phyloP scores from a whole-genome alignment of 2,797 vertebrate species.

The Microchirus variegatus region DNA sequence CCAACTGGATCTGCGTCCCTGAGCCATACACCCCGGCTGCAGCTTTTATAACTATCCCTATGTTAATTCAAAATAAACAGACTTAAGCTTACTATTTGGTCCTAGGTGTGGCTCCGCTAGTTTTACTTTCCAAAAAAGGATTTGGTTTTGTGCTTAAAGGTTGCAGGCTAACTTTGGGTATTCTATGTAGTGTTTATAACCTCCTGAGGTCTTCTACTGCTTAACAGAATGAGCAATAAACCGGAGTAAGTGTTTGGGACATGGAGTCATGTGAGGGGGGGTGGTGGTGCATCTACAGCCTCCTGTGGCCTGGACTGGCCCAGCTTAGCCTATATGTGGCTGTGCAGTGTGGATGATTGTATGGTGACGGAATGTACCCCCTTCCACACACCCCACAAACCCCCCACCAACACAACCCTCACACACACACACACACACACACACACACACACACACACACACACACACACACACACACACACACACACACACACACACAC shows the following conservation, averaged over 20 bases:
- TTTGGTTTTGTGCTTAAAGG: too few species aligned
- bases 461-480: constrained; percentile 24
- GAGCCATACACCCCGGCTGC: too few species aligned
- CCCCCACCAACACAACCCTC: background rate
- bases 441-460: constrained; percentile 24
- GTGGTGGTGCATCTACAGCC: constrained; percentile 41
- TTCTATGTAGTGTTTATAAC: background rate
- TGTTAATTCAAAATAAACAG: too few species aligned
- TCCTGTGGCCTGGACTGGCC: constrained; percentile 33
- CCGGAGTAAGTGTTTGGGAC: constrained; percentile 41
- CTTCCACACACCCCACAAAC: too few species aligned
- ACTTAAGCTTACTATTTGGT: too few species aligned
- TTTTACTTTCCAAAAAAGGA: too few species aligned
- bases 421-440: constrained; percentile 22
- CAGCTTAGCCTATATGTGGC: constrained; percentile 1
- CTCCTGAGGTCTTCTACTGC: constrained; percentile 1
- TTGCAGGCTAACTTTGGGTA: background rate
- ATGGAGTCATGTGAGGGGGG: constrained; percentile 41
- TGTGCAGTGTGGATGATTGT: constrained; percentile 28
- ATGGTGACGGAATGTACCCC: constrained; percentile 66
- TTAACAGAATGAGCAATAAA: constrained; percentile 50
- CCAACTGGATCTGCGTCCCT: too few species aligned
- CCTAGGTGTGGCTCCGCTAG: too few species aligned
- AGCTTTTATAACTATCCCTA: background rate
- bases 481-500: constrained; percentile 20